Conservation (phyloP, 2,113 vertebrate genomes). For the Boleophthalmus pectinirostris region DNA sequence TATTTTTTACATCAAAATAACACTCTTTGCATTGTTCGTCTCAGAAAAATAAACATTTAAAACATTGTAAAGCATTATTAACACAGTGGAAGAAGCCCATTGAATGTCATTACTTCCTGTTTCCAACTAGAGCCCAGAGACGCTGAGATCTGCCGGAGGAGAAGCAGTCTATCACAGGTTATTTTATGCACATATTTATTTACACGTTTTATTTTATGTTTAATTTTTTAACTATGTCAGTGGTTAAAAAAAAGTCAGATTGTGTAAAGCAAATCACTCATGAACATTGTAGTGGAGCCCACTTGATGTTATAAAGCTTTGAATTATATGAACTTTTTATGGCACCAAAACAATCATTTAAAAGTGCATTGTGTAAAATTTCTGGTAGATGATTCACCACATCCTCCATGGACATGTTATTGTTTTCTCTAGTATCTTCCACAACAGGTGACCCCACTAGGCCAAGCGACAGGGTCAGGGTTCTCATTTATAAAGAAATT, state of each 20-base stretch:
- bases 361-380: too few relatives aligned
- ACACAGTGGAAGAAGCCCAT: background rate
- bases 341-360: too few relatives aligned
- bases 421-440: too few relatives aligned
- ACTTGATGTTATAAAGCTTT: too few relatives aligned
- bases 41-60: conserved; percentile 9
- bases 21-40: conserved; percentile 4
- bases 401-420: too few relatives aligned
- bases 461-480: too few relatives aligned
- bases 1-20: conserved; percentile 10
- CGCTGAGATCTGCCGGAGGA: background rate
- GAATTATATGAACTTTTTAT: too few relatives aligned
- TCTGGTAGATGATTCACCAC: too few relatives aligned
- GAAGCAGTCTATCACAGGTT: background rate
- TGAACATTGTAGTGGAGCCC: too few relatives aligned
- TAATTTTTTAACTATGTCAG: background rate
- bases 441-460: too few relatives aligned
- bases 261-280: background rate
- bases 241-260: background rate
- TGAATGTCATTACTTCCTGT: conserved; percentile 1
- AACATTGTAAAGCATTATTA: background rate
- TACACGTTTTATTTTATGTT: background rate
- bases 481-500: too few relatives aligned
- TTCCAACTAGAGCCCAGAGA: background rate
- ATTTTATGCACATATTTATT: background rate